Base-by-base conservation (phyloP, 2,888 invertebrate species). In the Drosophila monieri region DNA sequence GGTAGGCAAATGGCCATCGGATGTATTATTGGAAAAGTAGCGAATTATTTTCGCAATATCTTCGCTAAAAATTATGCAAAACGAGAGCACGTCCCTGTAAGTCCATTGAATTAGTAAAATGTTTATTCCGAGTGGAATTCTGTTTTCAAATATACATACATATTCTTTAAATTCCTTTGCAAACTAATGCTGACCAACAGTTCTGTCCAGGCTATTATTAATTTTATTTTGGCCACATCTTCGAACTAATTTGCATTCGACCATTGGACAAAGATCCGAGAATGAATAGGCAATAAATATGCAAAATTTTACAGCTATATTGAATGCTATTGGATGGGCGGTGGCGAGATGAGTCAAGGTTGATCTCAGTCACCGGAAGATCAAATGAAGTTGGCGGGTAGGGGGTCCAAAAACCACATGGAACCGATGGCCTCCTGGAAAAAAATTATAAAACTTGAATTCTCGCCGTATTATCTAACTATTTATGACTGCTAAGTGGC, bases 261-360 rank as follows among this genome's bases (percentile, higher is more conserved):
- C 73, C 80, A 70, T 60, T 52, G 73, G 48, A 39, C 62, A 66
- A 30, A 52, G 61, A 64, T 60, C 73, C 51, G 51, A 59, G 73
- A 71, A 71, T 77, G 67, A 76, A 86, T 76, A 76, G 61, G 47
- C 59, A 83, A 86, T 69, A 77, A 58, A 83, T 77, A 86, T 77
- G 72, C 79, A 69, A 84, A 66, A 55, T 48, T 80, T 77, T 80
- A 84, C 83, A 61, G 66, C 77, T 65, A 52, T 49, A 67, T 48
- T 18, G 9, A 32, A 51, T 14, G 15, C 41, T 49, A 44, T 49
- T 44, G 44, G 15, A 18, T 49, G 48, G 43, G 46, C 41, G 23
- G 46, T 35, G 47, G 18, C 35, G 52, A 47, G 59, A 52, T 39
- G 37, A 41, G 39, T 46, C 25, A 23, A 44, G 46, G 48, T 15